Evolutionary conservation across 2,888 invertebrate genomes (phyloP).

Genomic region (Dioctria linearis): DNA sequence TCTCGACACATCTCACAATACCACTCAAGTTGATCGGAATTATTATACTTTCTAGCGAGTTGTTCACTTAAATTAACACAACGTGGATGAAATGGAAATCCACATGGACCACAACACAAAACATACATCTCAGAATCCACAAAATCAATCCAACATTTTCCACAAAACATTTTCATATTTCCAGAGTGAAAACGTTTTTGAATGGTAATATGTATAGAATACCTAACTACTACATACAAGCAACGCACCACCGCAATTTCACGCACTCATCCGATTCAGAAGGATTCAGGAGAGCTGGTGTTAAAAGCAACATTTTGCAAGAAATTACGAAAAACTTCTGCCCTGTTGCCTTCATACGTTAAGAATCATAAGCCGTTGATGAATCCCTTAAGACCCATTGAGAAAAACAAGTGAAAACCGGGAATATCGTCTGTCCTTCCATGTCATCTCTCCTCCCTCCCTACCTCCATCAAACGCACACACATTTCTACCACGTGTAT

Average conservation of each 20-base stretch:
- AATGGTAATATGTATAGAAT: not conserved
- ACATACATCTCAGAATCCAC: slow-evolving; percentile 63
- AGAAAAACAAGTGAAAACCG: slow-evolving; percentile 28
- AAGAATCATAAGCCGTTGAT: slow-evolving; percentile 23
- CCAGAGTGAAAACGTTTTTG: not conserved
- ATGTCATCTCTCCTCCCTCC: too few species aligned
- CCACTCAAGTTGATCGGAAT: slow-evolving; percentile 65
- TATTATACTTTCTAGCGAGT: slow-evolving; percentile 62
- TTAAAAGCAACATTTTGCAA: slow-evolving; percentile 41
- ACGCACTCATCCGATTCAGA: not conserved
- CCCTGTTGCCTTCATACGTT: slow-evolving; percentile 25
- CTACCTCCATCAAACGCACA: too few species aligned
- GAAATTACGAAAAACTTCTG: slow-evolving; percentile 44
- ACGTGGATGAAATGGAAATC: slow-evolving; percentile 65
- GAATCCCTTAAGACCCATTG: slow-evolving; percentile 50
- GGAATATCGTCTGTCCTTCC: not conserved
- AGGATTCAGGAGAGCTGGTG: not conserved
- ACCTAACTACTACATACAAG: too few species aligned
- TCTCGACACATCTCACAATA: slow-evolving; percentile 68
- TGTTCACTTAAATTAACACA: slow-evolving; percentile 62
- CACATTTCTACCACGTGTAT: not conserved
- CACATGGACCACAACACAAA: slow-evolving; percentile 67
- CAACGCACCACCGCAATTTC: not conserved
- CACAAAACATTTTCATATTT: slow-evolving; percentile 61
- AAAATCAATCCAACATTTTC: slow-evolving; percentile 70